These are phyloP conservation scores for Lasioglossum pauxillum DNA, from an alignment of 2,888 invertebrate species.

Conservation along the genomic window DNA sequence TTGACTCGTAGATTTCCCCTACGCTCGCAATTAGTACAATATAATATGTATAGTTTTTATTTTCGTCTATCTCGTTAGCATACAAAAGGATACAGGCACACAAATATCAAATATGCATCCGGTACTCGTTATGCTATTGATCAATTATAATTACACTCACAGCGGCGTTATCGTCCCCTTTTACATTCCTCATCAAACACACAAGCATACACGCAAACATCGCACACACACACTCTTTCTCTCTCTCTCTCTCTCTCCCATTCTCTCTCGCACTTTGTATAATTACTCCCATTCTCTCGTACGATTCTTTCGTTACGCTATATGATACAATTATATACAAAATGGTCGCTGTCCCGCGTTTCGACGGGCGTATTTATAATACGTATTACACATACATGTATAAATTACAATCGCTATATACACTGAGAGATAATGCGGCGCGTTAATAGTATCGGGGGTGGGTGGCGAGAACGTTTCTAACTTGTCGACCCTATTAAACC, in stretches of 20 bases:
- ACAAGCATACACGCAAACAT: not conserved
- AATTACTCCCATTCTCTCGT: conserved; percentile 45
- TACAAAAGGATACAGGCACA: conserved; percentile 84
- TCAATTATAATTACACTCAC: conserved; percentile 82
- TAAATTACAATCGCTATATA: conserved; percentile 81
- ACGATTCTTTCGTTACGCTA: conserved; percentile 58
- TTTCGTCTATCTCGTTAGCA: conserved; percentile 79
- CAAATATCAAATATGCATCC: conserved; percentile 84
- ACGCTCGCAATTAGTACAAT: conserved; percentile 75
- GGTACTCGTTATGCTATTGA: conserved; percentile 78
- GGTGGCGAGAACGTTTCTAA: conserved; percentile 56
- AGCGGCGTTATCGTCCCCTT: conserved; percentile 65
- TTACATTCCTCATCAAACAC: not conserved
- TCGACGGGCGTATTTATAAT: conserved; percentile 71
- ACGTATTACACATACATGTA: conserved; percentile 77
- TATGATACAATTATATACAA: conserved; percentile 80
- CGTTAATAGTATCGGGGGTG: conserved; percentile 62
- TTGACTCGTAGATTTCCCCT: conserved; percentile 71
- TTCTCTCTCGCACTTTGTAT: conserved; percentile 32
- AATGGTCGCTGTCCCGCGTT: conserved; percentile 61
- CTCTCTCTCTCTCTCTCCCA: not conserved
- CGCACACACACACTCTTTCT: not conserved
- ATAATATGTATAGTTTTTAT: conserved; percentile 79
- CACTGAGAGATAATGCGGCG: conserved; percentile 76
- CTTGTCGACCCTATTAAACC: conserved; percentile 61